Evolutionary conservation across 2,113 vertebrate species (phyloP).

Genomic region (Casuarius casuarius): DNA sequence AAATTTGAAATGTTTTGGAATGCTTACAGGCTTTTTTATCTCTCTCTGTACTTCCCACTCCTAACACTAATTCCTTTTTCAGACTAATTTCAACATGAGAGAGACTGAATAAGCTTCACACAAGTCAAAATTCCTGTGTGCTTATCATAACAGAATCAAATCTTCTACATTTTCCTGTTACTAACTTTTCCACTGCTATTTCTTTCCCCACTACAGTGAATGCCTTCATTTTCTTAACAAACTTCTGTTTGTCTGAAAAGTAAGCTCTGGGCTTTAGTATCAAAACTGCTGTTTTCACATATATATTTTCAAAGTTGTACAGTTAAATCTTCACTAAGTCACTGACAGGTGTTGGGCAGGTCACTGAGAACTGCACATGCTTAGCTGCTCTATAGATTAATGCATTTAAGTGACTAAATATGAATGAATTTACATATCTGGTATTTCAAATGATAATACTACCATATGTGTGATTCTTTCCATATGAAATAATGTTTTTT

Average conservation of each 20-base stretch:
- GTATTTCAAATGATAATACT: background rate
- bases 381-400: background rate
- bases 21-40: background rate
- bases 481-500: background rate
- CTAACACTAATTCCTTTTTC: background rate
- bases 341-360: background rate
- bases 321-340: background rate
- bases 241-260: background rate
- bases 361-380: background rate
- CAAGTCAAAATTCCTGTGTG: background rate
- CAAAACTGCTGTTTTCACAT: background rate
- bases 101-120: background rate
- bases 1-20: slow-evolving; percentile 40
- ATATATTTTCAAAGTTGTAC: background rate
- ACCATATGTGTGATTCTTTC: background rate
- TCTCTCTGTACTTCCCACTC: background rate
- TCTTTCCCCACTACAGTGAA: background rate
- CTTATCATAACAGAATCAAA: background rate
- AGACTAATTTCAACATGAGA: slow-evolving; percentile 1
- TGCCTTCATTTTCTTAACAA: background rate
- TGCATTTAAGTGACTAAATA: background rate
- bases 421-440: background rate
- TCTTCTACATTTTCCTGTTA: background rate
- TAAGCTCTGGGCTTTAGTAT: background rate
- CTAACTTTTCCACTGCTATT: background rate